Base-by-base conservation (phyloP, 2,888 invertebrate genomes). In the Sipha maydis region DNA sequence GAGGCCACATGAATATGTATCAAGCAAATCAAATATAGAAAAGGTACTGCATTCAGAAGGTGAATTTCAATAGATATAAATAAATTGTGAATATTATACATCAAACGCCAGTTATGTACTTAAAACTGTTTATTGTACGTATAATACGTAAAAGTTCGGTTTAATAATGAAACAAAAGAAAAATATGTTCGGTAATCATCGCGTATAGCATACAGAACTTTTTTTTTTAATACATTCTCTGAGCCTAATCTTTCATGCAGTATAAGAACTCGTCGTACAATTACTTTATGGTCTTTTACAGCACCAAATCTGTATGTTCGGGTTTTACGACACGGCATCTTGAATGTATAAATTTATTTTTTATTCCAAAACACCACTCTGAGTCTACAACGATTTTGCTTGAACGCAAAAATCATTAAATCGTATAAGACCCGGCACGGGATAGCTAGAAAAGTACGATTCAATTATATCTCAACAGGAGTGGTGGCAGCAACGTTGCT, bases 241-340 rank as follows among this genome's bases (percentile, higher is more conserved):
- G 17, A 34, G 28, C 61, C 67, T 41, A 67, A 82, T 19, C 7
- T 38, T 41, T 25, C 19, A 85, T 67, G 28, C 9, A 48, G 41
- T 67, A 48, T 48, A 54, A 41, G 67, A 38, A 80, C 41, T 69
- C 11, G 28, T 48, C 25, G 54, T 71, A 17, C 48, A n/a, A 71
- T 76, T n/a, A 75, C 76, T 84, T 76, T 76, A 84, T 84, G 41
- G 75, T 31, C 76, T 75, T 83, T 75, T 83, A 75, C 56, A n/a
- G 38, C 56, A 56, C 34, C n/a, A n/a, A 83, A 75, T 19, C n/a
- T 25, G 56, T n/a, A 75, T 84, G 21, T 56, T 84, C 5, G 75
- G 48, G 56, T 75, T 84, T n/a, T 84, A 84, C 38, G 75, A 75
- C 83, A 28, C 25, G 28, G 69, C 28, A 71, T 69, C 9, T 54